These are phyloP conservation scores for Gnathonemus echidnorhynchus DNA, from an alignment of 2,113 vertebrate species.

Conservation along the genomic window DNA sequence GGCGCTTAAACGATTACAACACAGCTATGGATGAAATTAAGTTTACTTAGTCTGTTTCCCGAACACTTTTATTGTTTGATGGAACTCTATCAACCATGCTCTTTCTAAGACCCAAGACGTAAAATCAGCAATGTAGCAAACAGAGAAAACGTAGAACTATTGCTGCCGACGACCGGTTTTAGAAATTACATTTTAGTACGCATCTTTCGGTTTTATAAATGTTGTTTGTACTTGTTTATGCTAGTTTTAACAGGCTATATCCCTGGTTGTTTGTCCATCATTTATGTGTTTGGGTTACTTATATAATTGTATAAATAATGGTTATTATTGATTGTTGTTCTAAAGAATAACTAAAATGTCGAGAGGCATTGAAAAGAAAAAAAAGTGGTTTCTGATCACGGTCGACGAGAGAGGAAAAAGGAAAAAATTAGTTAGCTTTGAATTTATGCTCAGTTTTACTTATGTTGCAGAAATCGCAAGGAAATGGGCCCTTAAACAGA, in stretches of 20 bases:
- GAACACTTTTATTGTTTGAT: neutral
- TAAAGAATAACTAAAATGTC: neutral
- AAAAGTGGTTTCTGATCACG: neutral
- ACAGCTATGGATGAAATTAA: neutral
- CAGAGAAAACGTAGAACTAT: neutral
- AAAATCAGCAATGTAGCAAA: neutral
- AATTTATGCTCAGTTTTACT: constrained; percentile 11
- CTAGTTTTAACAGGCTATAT: neutral
- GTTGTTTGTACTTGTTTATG: neutral
- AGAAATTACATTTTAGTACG: neutral
- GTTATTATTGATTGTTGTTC: neutral
- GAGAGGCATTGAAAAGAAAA: neutral
- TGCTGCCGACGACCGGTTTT: neutral
- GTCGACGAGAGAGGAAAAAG: neutral
- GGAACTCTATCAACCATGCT: neutral
- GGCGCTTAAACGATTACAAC: neutral
- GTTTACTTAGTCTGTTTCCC: neutral
- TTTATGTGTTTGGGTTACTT: neutral
- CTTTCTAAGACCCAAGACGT: neutral
- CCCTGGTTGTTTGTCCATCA: neutral
- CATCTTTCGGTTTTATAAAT: neutral
- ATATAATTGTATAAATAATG: neutral
- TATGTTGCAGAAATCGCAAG: constrained; percentile 71
- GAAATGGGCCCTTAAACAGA: constrained; percentile 73
- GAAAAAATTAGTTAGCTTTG: neutral